Evolutionary conservation across 2,797 vertebrate genomes (phyloP), one percentile per base, ranked within the genome.

Genomic region (Muscicapa striata): DNA sequence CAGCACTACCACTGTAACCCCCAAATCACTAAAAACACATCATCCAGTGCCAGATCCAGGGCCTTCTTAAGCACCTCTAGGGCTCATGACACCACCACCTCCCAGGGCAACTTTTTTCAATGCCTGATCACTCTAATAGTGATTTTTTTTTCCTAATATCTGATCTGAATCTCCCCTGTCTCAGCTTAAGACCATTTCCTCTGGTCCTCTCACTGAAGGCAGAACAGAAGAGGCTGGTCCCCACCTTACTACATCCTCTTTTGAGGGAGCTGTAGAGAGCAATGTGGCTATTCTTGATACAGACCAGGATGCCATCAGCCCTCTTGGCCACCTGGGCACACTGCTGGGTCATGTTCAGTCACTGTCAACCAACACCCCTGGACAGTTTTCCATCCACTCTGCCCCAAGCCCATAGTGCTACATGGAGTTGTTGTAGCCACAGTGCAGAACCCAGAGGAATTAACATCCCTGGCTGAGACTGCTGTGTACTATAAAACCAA

Each of bases 331-430:
- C 32, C 41, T 49, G 26, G 57, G 14, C 17, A 27, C 26, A 15
- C 9, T 46, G 6, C 74, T 49, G 49, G 12, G 5, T 32, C 15
- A 5, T 19, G 18, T 14, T 43, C 27, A 32, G 18, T 15, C 18
- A 1, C 22, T 45, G 27, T 16, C 62, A 45, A n/a, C 32, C 22
- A 43, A 15, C 22, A 27, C 3, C 14, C 36, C 9, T 51, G 32
- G 32, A 14, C 11, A 27, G 4, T 18, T 75, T 59, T 45, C 38
- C 62, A 66, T 32, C 9, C 26, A 8, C 21, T 49, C 14, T 0
- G 1, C 8, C 15, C n/a, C 54, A 45, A 59, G n/a, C n/a, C 46
- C 0, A 0, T 3, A n/a, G 18, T 4, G 0, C 45, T 51, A 26
- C 18, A 13, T 9, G 27, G 32, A 51, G 22, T 51, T 57, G 23